Conservation (phyloP, 2,113 vertebrate species). For the Grammomys dolichurus region DNA sequence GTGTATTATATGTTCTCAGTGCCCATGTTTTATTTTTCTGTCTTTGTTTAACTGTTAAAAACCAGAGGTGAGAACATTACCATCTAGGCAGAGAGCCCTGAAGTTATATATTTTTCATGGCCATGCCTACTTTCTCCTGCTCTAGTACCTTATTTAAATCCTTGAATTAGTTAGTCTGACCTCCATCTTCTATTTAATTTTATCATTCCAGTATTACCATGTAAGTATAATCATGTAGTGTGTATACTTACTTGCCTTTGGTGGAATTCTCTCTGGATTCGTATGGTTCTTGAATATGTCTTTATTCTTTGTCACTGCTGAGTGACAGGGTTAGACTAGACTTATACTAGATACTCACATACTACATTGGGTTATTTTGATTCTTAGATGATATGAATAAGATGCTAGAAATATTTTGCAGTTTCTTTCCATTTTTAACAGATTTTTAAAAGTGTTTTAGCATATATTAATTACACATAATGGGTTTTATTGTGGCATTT, state of each 20-base stretch:
- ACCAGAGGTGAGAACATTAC: not conserved
- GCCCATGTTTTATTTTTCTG: not conserved
- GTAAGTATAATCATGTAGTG: no score
- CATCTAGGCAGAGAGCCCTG: not conserved
- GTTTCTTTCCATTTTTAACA: not conserved
- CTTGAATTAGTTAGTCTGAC: not conserved
- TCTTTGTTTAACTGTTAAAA: not conserved
- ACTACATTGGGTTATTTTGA: not conserved
- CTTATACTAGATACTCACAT: not conserved
- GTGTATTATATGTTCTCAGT: not conserved
- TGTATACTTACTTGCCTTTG: not conserved
- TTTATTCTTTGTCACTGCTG: not conserved
- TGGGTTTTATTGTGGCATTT: not conserved
- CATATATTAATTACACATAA: not conserved
- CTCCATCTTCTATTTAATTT: not conserved
- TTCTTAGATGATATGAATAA: not conserved
- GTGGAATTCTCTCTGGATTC: not conserved
- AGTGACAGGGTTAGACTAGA: not conserved
- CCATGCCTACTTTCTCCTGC: not conserved
- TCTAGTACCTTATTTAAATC: not conserved
- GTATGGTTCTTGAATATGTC: no score
- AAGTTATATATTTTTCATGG: not conserved
- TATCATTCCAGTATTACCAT: not conserved
- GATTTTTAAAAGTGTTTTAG: not conserved
- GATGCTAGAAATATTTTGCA: not conserved